Evolutionary conservation across 2,797 vertebrate genomes (phyloP), one percentile per base, ranked within the genome.

Genomic region (Anguilla megastoma): DNA sequence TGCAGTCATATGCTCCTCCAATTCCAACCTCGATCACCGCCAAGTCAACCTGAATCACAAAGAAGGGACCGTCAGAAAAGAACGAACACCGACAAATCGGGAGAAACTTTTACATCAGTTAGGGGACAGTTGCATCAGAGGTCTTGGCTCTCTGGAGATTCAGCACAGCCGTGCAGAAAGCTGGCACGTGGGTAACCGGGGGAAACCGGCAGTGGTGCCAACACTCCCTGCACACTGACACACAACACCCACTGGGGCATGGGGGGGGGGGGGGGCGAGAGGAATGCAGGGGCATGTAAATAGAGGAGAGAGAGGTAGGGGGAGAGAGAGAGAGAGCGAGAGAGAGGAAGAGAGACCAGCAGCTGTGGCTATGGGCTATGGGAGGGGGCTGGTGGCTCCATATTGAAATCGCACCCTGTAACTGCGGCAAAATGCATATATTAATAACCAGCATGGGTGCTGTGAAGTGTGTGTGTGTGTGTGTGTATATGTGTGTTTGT

Each of bases 21-120:
- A 99, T 99, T 60, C 98, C 98, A 85, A 99, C 98, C 93, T 99
- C 98, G 82, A 99, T 92, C 85, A 99, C 95, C 0, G 98, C 98
- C 89, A 99, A 88, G 89, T 99, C 98, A 89, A 99, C 98, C 98
- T 99, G 91, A 24, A 89, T 56, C 10, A 86, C 4, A 74, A 18
- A 80, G 14, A 52, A 80, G 8, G 60, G 48, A 33, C 10, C 33
- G 50, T 7, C 8, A 52, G 12, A 33, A 71, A n/a, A 56, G 12
- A 30, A 12, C 0, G 33, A 12, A 48, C 2, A 63, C 27, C 1
- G 9, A 58, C 7, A n/a, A 12, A 60, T 14, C 54, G 14, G n/a
- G 21, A 45, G 30, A 79, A 33, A 74, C 30, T 60, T 69, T 69
- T 30, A 69, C n/a, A 69, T 12, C 66, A 30, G 66, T 2, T 5